These are phyloP conservation scores for Cheilosia soror DNA, from an alignment of 2,888 invertebrate species.

Conservation along the genomic window DNA sequence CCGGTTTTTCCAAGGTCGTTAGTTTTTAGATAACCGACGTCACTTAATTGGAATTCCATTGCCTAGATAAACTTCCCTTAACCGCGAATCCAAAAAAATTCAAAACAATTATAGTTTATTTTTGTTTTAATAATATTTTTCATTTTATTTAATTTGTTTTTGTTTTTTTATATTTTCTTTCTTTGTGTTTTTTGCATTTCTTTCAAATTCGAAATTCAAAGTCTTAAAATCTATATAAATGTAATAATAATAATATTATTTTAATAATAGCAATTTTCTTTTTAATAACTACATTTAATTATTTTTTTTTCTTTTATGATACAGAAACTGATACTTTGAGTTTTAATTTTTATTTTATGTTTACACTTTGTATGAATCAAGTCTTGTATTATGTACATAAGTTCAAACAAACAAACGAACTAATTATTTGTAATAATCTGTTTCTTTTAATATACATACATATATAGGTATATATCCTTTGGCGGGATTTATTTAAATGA, in stretches of 20 bases:
- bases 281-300: constrained; percentile 49
- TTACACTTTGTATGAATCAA: constrained; percentile 56
- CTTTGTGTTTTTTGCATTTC: constrained; percentile 24
- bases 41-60: too few relatives aligned
- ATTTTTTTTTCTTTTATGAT: constrained; percentile 42
- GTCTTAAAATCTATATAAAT: constrained; percentile 65
- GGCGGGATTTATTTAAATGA: constrained; percentile 54
- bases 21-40: too few relatives aligned
- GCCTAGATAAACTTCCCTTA: neutral
- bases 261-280: constrained; percentile 61
- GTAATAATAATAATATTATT: constrained; percentile 51
- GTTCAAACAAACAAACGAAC: constrained; percentile 37
- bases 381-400: constrained; percentile 68
- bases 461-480: constrained; percentile 55
- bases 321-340: constrained; percentile 55
- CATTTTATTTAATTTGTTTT: constrained; percentile 49
- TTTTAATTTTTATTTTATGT: constrained; percentile 30
- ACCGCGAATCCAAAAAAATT: neutral
- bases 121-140: constrained; percentile 27
- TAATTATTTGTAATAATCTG: constrained; percentile 44
- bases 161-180: constrained; percentile 51
- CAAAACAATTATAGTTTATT: constrained; percentile 2
- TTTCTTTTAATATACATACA: neutral
- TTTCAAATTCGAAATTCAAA: constrained; percentile 71
- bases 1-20: too few relatives aligned